These are phyloP conservation scores for Romanogobio albipinnatus DNA, from an alignment of 2,113 vertebrate species.

Conservation along the genomic window DNA sequence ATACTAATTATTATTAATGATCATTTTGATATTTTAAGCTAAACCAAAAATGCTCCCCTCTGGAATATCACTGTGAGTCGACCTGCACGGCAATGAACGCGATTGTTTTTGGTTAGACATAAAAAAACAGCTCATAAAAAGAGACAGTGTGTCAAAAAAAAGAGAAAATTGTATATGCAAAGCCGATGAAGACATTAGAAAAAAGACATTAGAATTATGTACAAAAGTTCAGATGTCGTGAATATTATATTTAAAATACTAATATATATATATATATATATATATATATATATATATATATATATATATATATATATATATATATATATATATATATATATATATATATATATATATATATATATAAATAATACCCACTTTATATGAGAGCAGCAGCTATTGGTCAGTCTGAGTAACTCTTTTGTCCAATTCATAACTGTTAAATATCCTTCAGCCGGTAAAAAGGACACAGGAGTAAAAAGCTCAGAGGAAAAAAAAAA, in stretches of 20 bases:
- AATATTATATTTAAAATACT: constrained; percentile 69
- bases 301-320: constrained; percentile 16
- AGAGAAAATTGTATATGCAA: constrained; percentile 36
- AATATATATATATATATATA: constrained; percentile 45
- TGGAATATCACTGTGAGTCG: constrained; percentile 7
- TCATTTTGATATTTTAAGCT: background rate
- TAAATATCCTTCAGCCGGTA: constrained; percentile 84
- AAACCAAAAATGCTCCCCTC: background rate
- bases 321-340: constrained; percentile 69
- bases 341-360: background rate
- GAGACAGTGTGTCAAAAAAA: constrained; percentile 34
- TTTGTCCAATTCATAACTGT: constrained; percentile 77
- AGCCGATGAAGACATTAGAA: constrained; percentile 48
- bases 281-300: constrained; percentile 72
- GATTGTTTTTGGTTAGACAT: constrained; percentile 27
- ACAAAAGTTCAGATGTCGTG: constrained; percentile 49
- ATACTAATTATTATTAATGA: background rate
- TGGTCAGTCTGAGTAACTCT: constrained; percentile 91
- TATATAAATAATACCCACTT: constrained; percentile 67
- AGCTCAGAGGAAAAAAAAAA: constrained; percentile 59
- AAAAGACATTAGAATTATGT: constrained; percentile 52
- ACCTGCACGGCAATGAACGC: background rate
- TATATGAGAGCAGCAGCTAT: constrained; percentile 92
- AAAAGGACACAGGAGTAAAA: constrained; percentile 70
- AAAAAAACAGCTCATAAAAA: constrained; percentile 37